These are phyloP conservation scores for Aplodontia rufa DNA, from an alignment of 2,113 vertebrate genomes.

Conservation along the genomic window DNA sequence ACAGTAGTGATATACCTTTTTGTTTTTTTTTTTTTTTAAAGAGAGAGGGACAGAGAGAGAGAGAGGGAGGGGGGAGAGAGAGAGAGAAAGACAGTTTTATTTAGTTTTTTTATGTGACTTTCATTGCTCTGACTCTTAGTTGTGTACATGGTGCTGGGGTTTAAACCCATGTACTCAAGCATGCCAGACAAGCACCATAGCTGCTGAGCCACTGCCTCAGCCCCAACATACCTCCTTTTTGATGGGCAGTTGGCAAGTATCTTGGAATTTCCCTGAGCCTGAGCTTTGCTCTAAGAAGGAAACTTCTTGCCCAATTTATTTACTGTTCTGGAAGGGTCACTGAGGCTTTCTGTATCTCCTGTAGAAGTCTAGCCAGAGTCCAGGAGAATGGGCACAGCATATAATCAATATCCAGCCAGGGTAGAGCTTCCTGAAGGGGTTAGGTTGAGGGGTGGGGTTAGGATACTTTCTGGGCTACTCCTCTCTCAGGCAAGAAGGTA, in stretches of 20 bases:
- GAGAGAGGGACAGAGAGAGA: too few species aligned
- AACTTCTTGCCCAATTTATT: neutral
- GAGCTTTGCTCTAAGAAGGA: slow-evolving; percentile 24
- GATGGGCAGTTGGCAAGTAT: neutral
- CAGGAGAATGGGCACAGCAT: neutral
- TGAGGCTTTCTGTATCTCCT: neutral
- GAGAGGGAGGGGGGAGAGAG: too few species aligned
- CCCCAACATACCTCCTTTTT: neutral
- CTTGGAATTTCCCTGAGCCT: neutral
- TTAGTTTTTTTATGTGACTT: too few species aligned
- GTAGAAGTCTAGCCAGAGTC: neutral
- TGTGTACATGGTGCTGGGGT: too few species aligned
- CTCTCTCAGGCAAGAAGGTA: slow-evolving; percentile 18
- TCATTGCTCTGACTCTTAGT: too few species aligned
- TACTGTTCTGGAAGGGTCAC: slow-evolving; percentile 15
- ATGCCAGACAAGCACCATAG: too few species aligned
- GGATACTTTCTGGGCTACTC: neutral
- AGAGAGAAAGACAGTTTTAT: too few species aligned
- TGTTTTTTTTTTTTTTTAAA: too few species aligned
- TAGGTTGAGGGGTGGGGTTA: neutral
- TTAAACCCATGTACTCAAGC: too few species aligned
- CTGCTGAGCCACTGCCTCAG: too few species aligned
- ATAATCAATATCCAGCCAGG: neutral
- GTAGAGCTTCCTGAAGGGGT: neutral
- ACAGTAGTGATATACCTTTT: neutral